Conservation (phyloP, 1,140 invertebrate species). For the Neodiprion fabricii region DNA sequence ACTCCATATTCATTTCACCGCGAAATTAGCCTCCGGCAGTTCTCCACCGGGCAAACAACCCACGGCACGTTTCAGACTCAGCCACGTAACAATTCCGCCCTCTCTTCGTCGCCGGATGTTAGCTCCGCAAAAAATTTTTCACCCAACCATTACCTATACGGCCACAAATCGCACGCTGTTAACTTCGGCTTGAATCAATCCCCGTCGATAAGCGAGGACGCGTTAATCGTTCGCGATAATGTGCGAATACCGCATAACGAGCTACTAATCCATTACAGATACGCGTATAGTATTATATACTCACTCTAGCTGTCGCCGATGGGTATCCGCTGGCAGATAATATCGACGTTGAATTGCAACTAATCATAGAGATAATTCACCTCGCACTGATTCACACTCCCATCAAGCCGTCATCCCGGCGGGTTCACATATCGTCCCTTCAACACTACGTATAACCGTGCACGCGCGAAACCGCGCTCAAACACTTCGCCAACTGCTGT, state of each 20-base stretch:
- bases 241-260: too few relatives aligned
- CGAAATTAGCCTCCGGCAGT: neutral
- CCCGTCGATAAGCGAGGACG: too few relatives aligned
- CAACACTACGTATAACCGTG: neutral
- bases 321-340: conserved; percentile 4
- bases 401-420: neutral
- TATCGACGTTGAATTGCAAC: neutral
- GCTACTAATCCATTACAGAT: too few relatives aligned
- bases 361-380: conserved; percentile 1
- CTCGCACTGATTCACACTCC: neutral
- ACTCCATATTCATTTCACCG: neutral
- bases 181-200: too few relatives aligned
- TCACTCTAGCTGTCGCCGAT: neutral
- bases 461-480: too few relatives aligned
- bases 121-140: too few relatives aligned
- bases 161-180: too few relatives aligned
- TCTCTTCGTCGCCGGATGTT: too few relatives aligned
- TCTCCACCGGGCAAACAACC: neutral
- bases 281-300: neutral
- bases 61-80: neutral
- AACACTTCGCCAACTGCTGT: too few relatives aligned
- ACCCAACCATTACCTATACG: too few relatives aligned
- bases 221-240: too few relatives aligned
- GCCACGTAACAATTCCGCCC: too few relatives aligned
- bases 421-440: neutral